These are phyloP conservation scores for Cacajao melanocephalus DNA, from an alignment of 2,797 vertebrate genomes.

Conservation along the genomic window DNA sequence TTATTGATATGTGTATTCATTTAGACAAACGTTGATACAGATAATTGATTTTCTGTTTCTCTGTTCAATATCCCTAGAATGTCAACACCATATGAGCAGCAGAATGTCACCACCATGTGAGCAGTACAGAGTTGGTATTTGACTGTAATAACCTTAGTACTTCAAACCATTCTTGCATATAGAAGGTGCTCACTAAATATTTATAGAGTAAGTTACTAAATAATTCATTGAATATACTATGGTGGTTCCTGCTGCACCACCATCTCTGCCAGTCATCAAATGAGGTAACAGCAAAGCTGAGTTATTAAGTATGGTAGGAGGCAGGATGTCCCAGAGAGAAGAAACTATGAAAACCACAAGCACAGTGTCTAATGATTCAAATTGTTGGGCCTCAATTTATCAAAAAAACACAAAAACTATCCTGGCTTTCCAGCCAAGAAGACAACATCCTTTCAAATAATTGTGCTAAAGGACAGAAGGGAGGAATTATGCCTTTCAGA, in stretches of 20 bases:
- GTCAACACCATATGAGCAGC: background rate
- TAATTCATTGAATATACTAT: background rate
- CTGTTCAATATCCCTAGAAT: background rate
- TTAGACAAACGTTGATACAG: background rate
- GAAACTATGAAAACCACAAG: background rate
- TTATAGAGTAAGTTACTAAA: constrained; percentile 19
- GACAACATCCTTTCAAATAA: background rate
- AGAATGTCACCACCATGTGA: background rate
- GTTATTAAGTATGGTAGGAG: background rate
- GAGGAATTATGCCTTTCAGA: background rate
- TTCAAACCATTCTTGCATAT: background rate
- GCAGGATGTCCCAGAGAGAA: background rate
- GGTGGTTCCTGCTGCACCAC: background rate
- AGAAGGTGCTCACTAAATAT: constrained; percentile 39
- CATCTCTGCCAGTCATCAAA: background rate
- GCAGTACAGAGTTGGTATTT: background rate
- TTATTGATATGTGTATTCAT: background rate
- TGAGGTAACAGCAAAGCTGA: background rate
- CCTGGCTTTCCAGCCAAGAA: background rate
- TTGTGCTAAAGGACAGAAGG: background rate
- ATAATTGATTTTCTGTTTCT: background rate
- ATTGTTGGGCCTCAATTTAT: background rate
- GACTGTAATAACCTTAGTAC: background rate
- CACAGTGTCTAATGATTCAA: background rate
- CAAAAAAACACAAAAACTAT: background rate